Percentiles rank a stretch among this genome's conserved stretches.
phyloP scores from a whole-genome alignment of 1,140 invertebrate species.

The Pantala flavescens region DNA sequence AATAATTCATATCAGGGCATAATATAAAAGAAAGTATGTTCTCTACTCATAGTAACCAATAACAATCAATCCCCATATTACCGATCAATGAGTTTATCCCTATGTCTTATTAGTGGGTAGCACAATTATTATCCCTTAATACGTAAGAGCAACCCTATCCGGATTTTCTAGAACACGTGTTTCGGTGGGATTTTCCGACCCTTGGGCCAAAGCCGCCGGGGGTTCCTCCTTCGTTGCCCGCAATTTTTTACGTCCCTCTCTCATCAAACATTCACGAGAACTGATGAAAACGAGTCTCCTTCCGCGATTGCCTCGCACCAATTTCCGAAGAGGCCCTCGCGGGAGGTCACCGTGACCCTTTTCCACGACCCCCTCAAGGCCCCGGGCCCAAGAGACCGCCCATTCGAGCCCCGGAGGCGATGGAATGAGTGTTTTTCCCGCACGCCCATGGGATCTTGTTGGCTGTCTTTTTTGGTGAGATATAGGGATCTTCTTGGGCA shows the following conservation, averaged over 20 bases:
- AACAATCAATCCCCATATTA: no score
- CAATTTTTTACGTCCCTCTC: not conserved
- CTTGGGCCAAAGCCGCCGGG: not conserved
- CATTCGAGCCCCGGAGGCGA: not conserved
- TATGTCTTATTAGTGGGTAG: no score
- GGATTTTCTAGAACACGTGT: not conserved
- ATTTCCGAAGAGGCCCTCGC: not conserved
- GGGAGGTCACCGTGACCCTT: not conserved
- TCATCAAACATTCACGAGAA: slow-evolving; percentile 2
- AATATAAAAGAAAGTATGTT: no score
- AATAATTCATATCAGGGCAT: no score
- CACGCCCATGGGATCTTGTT: not conserved
- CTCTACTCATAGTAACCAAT: no score
- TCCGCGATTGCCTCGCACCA: not conserved
- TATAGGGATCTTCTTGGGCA: not conserved
- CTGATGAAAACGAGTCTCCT: slow-evolving; percentile 4
- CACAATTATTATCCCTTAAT: no score
- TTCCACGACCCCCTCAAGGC: slow-evolving; percentile 1
- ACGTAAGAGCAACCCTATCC: no score
- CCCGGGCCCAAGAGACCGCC: not conserved
- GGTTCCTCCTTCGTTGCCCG: not conserved
- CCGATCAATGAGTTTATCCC: no score
- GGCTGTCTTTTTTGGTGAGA: not conserved
- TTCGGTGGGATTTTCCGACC: not conserved
- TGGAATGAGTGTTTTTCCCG: not conserved